A percentile compares a stretch with the other conserved stretches of the same genome.
Conservation (phyloP, 2,888 invertebrate genomes). For the Diploptera punctata region DNA sequence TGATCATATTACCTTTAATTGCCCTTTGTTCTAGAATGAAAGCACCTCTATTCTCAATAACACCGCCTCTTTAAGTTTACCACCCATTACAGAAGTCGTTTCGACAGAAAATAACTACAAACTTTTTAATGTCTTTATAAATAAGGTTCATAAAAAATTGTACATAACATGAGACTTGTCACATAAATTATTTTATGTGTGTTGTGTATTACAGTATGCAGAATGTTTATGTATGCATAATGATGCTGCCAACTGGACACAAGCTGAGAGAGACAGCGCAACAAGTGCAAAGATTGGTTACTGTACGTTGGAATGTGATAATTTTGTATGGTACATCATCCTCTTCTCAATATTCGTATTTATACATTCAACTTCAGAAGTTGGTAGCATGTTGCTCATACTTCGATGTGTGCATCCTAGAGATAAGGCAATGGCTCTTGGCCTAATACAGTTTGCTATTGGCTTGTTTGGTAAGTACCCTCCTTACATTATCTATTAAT, state of each 20-base stretch:
- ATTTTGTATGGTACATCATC: slow-evolving; percentile 80
- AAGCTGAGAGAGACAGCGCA: not conserved
- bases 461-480: slow-evolving; percentile 77
- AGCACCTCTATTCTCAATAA: no score
- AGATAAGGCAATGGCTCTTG: slow-evolving; percentile 95
- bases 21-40: no score
- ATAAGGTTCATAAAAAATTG: no score
- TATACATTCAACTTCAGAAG: slow-evolving; percentile 91
- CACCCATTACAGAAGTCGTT: no score
- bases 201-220: slow-evolving; percentile 54
- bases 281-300: slow-evolving; percentile 74
- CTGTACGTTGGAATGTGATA: slow-evolving; percentile 80
- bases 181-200: no score
- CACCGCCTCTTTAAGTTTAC: no score
- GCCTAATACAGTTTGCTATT: slow-evolving; percentile 91
- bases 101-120: no score
- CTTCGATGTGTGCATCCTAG: slow-evolving; percentile 89
- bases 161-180: no score
- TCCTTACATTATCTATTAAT: no score
- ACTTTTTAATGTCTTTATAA: no score
- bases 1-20: no score
- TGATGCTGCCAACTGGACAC: not conserved
- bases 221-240: slow-evolving; percentile 59
- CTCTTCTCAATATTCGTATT: slow-evolving; percentile 89
- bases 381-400: slow-evolving; percentile 88